A percentile compares a stretch with the other conserved stretches of the same genome.
Conservation (phyloP, 2,113 vertebrate species). For the Bubo scandiacus region DNA sequence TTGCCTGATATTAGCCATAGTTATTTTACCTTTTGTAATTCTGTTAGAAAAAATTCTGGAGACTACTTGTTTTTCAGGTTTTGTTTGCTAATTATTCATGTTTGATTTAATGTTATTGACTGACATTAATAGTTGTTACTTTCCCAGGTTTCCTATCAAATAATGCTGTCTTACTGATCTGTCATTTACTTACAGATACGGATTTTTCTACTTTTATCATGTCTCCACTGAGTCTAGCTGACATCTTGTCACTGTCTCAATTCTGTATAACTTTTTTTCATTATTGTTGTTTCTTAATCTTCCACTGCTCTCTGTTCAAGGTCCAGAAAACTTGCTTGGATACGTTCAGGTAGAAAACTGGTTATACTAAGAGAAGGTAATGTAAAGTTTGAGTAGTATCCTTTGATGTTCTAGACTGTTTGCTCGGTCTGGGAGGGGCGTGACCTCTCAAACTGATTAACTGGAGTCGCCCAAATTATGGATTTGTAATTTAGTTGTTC, state of each 20-base stretch:
- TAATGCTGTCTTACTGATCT: background rate
- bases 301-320: background rate
- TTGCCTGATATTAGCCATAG: background rate
- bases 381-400: background rate
- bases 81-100: background rate
- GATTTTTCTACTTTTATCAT: background rate
- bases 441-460: background rate
- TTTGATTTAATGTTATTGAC: background rate
- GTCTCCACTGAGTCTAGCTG: background rate
- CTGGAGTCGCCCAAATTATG: accelerated
- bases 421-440: background rate
- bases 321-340: background rate
- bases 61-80: background rate
- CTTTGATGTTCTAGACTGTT: background rate
- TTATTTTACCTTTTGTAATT: background rate
- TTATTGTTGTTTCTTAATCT: background rate
- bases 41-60: background rate
- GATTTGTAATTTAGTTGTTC: background rate
- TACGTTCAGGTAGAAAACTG: background rate
- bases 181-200: background rate
- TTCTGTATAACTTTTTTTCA: background rate
- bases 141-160: background rate
- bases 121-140: background rate
- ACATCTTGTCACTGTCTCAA: background rate
- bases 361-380: background rate